Percentiles rank a stretch among this genome's conserved stretches.
Evolutionary conservation across 37 sponge, comb jelly and placozoan genomes (phyloP).

Genomic region (Amphimedon queenslandica): DNA sequence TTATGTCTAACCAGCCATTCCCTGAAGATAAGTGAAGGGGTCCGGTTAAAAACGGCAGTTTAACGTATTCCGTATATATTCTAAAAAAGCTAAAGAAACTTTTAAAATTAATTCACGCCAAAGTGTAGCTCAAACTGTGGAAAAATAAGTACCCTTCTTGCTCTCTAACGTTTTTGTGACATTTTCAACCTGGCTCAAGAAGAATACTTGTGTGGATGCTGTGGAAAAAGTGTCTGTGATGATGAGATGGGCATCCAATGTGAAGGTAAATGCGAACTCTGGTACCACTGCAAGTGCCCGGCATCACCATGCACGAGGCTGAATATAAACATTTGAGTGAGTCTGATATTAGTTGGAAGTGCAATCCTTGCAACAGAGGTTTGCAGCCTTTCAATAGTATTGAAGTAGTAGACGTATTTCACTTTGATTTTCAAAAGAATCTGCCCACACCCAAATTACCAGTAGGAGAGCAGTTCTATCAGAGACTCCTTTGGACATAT

Average conservation of each 20-base stretch:
- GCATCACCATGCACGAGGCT: constrained; percentile 7
- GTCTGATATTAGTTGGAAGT: constrained; percentile 20
- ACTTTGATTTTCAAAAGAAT: constrained; percentile 68
- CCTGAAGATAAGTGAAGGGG: constrained; percentile 22
- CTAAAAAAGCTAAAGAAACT: constrained; percentile 16
- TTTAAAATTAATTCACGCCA: constrained; percentile 2
- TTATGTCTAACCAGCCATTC: no score
- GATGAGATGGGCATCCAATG: constrained; percentile 20
- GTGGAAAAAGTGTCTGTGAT: constrained; percentile 36
- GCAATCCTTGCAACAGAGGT: constrained; percentile 10
- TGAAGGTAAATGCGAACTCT: no score
- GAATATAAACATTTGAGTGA: neutral
- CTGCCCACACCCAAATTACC: constrained; percentile 57
- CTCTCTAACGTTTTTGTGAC: neutral
- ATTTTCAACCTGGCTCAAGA: neutral
- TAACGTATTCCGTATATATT: constrained; percentile 29
- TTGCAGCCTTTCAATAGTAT: constrained; percentile 17
- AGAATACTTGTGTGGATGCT: constrained; percentile 35
- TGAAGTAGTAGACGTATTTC: constrained; percentile 17
- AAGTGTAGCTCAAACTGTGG: neutral
- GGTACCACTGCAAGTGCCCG: constrained; percentile 22
- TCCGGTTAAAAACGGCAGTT: constrained; percentile 44
- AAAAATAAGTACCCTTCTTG: constrained; percentile 7
- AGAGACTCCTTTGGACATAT: constrained; percentile 56
- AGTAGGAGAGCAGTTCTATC: constrained; percentile 56